Base-by-base conservation (phyloP, 2,113 vertebrate genomes). In the Chauna torquata region DNA sequence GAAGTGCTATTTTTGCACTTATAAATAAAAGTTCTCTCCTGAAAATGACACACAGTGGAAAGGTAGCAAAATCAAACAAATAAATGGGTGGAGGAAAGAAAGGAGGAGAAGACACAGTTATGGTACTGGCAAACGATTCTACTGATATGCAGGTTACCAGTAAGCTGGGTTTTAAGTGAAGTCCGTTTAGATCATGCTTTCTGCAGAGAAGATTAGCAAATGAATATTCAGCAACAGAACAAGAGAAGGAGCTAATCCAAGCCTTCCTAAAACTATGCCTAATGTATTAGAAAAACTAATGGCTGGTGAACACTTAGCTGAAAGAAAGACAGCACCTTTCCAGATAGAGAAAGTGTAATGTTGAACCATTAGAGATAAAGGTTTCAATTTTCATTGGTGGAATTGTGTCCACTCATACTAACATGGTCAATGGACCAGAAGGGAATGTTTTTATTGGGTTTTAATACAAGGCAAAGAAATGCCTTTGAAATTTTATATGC, bases 401-500 rank as follows among this genome's bases (percentile, higher is more conserved):
- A 58, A 70, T 80, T 72, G 62, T 77, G 78, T 82, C 96, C 84
- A 52, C 78, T 80, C 70, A 77, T 7, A 80, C 81, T 88, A 92
- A 88, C 84, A 12, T 16, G 30, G 74, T 74, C 92, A 95, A 95
- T 92, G 86, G 95, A 92, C 78, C 94, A 96, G 89, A 95, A 97
- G 75, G 62, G 86, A 96, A 90, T 71, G 84, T 91, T 95, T 94
- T 95, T 78, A 70, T 30, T 80, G 95, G 87, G 66, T 85, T 96
- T 90, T 95, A 92, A 76, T 58, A 72, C 32, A 44, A 65, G 70
- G 64, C 81, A 94, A 87, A 95, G 77, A 95, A 92, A 92, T 77
- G 30, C 1, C 89, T 95, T 85, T 74, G 86, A 88, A 85, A 49
- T 32, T 74, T 92, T 47, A 68, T 64, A 36, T 78, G 9, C 36